These are phyloP conservation scores for Sinopyrophorus schimmeli DNA, from an alignment of 2,888 invertebrate genomes.

Conservation along the genomic window DNA sequence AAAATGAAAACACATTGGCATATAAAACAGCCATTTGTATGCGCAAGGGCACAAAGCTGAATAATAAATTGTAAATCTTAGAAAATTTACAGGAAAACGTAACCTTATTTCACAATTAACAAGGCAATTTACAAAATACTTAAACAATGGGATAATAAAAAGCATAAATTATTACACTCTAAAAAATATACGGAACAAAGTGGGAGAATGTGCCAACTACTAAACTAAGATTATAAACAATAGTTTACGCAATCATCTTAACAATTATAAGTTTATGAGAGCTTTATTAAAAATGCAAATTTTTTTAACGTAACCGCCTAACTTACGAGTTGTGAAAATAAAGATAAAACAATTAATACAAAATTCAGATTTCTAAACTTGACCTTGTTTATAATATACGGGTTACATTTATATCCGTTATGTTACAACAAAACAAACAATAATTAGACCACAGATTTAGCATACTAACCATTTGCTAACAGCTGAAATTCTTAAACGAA, in stretches of 20 bases:
- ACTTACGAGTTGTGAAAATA: slow-evolving; percentile 14
- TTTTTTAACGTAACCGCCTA: slow-evolving; percentile 10
- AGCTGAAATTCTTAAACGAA: slow-evolving; percentile 4
- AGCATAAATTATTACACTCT: slow-evolving; percentile 32
- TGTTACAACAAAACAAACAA: slow-evolving; percentile 13
- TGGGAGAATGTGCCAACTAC: slow-evolving; percentile 29
- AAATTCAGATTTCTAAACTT: slow-evolving; percentile 24
- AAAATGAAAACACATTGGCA: slow-evolving; percentile 1
- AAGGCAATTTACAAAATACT: slow-evolving; percentile 28
- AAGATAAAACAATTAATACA: slow-evolving; percentile 12
- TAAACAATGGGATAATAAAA: slow-evolving; percentile 30
- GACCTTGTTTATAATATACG: slow-evolving; percentile 19
- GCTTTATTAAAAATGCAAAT: slow-evolving; percentile 29
- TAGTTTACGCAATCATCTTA: slow-evolving; percentile 23
- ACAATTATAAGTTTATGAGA: slow-evolving; percentile 26
- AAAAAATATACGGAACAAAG: slow-evolving; percentile 30
- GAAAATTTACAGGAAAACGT: slow-evolving; percentile 26
- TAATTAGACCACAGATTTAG: slow-evolving; percentile 7
- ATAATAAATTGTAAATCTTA: slow-evolving; percentile 17
- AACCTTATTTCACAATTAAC: slow-evolving; percentile 27
- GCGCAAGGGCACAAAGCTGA: slow-evolving; percentile 9
- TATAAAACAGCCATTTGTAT: background rate
- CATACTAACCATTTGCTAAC: background rate
- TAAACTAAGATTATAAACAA: slow-evolving; percentile 27
- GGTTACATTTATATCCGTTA: slow-evolving; percentile 11